Evolutionary conservation across 2,113 vertebrate genomes (phyloP).

Genomic region (Grus americana): DNA sequence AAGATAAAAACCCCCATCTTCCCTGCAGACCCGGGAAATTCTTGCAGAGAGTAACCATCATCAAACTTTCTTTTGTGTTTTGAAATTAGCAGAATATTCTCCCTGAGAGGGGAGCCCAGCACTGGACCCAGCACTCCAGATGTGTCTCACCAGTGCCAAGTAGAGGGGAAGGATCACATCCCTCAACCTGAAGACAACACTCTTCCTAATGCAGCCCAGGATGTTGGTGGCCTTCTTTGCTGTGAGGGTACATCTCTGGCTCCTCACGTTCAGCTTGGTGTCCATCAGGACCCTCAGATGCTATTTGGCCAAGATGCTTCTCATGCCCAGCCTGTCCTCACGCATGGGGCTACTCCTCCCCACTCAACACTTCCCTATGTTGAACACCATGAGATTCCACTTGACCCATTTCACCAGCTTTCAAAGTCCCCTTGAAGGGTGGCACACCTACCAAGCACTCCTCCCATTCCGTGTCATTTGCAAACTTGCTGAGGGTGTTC

Average conservation of each 20-base stretch:
- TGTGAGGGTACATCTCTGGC: neutral
- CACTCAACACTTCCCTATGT: neutral
- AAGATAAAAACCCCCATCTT: neutral
- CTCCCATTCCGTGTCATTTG: neutral
- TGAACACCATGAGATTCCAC: neutral
- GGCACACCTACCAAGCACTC: neutral
- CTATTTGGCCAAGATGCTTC: neutral
- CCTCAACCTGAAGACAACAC: neutral
- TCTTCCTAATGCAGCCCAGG: neutral
- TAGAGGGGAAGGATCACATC: neutral
- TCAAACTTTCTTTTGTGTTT: neutral
- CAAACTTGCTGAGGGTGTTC: neutral
- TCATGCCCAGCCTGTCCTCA: neutral
- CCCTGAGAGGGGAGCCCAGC: neutral
- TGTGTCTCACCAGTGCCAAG: neutral
- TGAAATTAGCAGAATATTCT: neutral
- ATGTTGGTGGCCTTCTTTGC: neutral
- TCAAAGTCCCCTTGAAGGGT: neutral
- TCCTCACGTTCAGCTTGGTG: neutral
- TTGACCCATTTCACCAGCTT: neutral
- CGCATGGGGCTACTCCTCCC: neutral
- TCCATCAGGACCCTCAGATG: neutral
- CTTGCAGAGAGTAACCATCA: neutral
- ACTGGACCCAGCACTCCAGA: neutral
- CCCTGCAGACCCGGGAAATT: neutral